These are phyloP conservation scores for Thalassoma bifasciatum DNA, from an alignment of 2,113 vertebrate species.

Conservation along the genomic window DNA sequence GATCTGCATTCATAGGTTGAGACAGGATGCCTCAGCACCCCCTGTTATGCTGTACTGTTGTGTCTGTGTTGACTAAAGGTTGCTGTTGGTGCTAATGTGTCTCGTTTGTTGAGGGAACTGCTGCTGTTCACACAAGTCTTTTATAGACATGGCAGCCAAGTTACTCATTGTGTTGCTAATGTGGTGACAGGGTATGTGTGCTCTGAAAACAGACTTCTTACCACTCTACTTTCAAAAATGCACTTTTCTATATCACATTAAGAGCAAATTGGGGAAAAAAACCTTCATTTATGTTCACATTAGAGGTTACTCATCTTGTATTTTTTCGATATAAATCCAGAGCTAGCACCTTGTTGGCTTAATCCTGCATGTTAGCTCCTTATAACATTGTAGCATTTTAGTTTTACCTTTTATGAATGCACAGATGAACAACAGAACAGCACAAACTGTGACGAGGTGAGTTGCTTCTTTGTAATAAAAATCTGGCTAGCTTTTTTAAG, in stretches of 20 bases:
- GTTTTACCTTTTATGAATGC: background rate
- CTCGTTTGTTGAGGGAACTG: conserved; percentile 36
- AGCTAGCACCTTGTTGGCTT: background rate
- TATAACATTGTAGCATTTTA: no score
- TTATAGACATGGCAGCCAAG: conserved; percentile 9
- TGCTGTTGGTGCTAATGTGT: conserved; percentile 26
- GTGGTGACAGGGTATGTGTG: background rate
- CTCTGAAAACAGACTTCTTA: background rate
- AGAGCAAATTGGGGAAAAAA: no score
- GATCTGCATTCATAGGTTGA: conserved; percentile 24
- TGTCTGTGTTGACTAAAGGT: conserved; percentile 33
- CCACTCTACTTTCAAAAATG: background rate
- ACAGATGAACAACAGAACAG: no score
- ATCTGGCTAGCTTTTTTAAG: background rate
- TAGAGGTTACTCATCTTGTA: background rate
- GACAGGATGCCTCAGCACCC: conserved; percentile 29
- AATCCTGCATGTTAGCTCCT: background rate
- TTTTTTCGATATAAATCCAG: background rate
- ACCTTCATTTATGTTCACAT: no score
- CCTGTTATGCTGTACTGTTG: conserved; percentile 7
- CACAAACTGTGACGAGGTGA: no score
- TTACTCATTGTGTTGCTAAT: background rate
- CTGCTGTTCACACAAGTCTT: conserved; percentile 22
- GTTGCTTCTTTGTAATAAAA: no score
- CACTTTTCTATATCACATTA: no score